Evolutionary conservation across 2,113 vertebrate species (phyloP), one percentile per base, ranked within the genome.

Genomic region (Panthera uncia): DNA sequence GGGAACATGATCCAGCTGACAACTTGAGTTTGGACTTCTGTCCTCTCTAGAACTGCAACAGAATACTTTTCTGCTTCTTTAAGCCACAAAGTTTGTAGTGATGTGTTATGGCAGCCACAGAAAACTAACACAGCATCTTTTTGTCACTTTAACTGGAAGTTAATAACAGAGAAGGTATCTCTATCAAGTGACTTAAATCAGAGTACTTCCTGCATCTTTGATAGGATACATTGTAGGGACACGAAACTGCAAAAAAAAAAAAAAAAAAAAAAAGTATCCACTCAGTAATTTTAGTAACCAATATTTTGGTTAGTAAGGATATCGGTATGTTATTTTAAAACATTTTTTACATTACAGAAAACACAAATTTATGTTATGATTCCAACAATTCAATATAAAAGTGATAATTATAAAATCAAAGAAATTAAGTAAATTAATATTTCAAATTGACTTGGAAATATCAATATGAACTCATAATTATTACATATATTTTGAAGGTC

Each of bases 361-460:
- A 84, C 15, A 80, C 12, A 88, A 79, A 74, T 89, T 86, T 86
- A 84, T 29, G 21, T 94, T 94, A 94, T 15, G 31, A 94, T 84
- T 84, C 19, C 66, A 50, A 96, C 8, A 94, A 55, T 68, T 80
- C 65, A 76, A 63, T 48, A 38, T 81, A 93, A 92, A 96, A 55
- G 3, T 38, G 1, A 19, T 88, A 36, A 83, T 52, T 86, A 96
- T 38, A 94, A 86, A 94, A 84, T 69, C n/a, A 82, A 84, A 66
- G 33, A 71, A 15, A 65, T 84, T 78, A 91, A 50, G 16, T 36
- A 65, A 69, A 81, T 82, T 71, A 61, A 81, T 86, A 81, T 74
- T n/a, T 83, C 90, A 91, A 93, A 50, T 23, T 85, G 19, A 90
- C 68, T 71, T 93, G 52, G 16, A 73, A 94, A 45, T 66, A 94